Percentiles rank a stretch among this genome's conserved stretches.
These are phyloP conservation scores for Sisor rabdophorus DNA, from an alignment of 2,113 vertebrate species.

Conservation along the genomic window DNA sequence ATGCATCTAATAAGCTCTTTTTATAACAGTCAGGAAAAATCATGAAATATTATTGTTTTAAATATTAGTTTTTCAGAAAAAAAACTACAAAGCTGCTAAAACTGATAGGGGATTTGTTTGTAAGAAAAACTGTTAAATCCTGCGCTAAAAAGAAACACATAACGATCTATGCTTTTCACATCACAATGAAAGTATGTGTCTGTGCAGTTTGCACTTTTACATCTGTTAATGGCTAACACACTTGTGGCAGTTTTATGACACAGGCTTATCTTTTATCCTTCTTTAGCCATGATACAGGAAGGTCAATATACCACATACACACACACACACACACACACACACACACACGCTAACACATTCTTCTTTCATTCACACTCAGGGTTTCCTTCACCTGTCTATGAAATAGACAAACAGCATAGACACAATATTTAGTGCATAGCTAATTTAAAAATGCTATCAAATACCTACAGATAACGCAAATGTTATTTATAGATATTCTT, in stretches of 20 bases:
- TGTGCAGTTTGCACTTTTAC: conserved; percentile 8
- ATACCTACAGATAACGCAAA: not conserved
- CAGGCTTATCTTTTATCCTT: conserved; percentile 37
- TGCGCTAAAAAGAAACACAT: not conserved
- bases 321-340: conserved; percentile 23
- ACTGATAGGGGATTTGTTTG: not conserved
- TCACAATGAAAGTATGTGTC: conserved; percentile 24
- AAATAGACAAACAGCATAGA: too few species aligned
- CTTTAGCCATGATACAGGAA: conserved; percentile 24
- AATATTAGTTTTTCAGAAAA: conserved; percentile 9
- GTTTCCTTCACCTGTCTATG: not conserved
- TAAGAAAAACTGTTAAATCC: not conserved
- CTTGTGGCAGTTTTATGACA: conserved; percentile 49
- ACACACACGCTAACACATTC: conserved; percentile 9
- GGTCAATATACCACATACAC: not conserved
- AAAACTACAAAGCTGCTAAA: not conserved
- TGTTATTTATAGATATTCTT: not conserved
- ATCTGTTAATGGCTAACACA: conserved; percentile 40
- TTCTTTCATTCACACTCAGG: not conserved
- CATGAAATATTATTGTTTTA: conserved; percentile 7
- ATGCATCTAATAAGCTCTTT: conserved; percentile 35
- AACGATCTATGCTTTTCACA: not conserved
- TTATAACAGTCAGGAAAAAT: conserved; percentile 20
- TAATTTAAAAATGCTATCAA: not conserved
- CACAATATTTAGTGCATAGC: not conserved